Base-by-base conservation (phyloP, 2,113 vertebrate species). In the Otocyon megalotis region DNA sequence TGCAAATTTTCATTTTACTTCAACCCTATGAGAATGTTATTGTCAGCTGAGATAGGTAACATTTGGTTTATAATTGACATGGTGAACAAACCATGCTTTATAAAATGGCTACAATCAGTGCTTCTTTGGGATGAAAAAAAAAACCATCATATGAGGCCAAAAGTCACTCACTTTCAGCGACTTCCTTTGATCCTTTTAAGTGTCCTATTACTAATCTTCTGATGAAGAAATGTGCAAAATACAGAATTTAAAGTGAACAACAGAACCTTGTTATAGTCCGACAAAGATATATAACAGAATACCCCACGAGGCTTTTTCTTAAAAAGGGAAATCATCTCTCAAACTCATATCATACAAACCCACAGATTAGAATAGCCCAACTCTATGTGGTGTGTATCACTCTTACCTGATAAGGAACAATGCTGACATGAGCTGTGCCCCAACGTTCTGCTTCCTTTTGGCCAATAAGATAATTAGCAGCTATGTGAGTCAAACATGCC, bases 331-430 rank as follows among this genome's bases (percentile, higher is more conserved):
- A 43, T 74, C n/a, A 83, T 58, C 88, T 96, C 77, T 63, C 88
- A 56, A 16, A 72, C 71, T 56, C 67, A 37, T 71, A 88, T 54
- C 37, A 81, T 24, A 87, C 17, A 97, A 97, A 98, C 84, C 26
- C 63, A 54, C 12, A 48, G 88, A 96, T 65, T 95, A 32, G 6
- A 93, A 67, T 5, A 94, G 63, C 0, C 86, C 83, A 80, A 93
- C 4, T 35, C 22, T 67, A 0, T 0, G 54, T 19, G 74, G 50
- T 10, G 48, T 88, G 74, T 96, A 85, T 77, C 28, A 77, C 63
- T 60, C 98, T 97, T 98, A 99, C 99, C 99, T 99, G 99, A 94
- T 99, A 99, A 0, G 99, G 99, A 96, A 99, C 99, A 96, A 99
- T 99, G 96, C 99, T 99, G 77, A 98, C 99, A 37, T 99, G 99